Conservation (phyloP, 2,888 invertebrate species). For the Hecatera dysodea region DNA sequence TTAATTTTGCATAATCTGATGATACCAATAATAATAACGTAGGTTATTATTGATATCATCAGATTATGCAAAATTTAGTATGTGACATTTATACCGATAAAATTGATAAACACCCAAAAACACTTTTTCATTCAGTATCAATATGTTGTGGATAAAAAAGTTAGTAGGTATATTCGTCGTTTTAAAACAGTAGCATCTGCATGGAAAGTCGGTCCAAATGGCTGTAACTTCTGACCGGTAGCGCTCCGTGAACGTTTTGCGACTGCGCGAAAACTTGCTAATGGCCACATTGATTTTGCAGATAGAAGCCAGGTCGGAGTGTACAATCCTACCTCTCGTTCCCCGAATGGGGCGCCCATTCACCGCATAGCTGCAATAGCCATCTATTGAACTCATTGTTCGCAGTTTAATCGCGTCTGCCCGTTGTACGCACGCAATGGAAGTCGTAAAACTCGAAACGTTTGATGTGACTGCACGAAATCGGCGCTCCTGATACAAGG, state of each 20-base stretch:
- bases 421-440: slow-evolving; percentile 73
- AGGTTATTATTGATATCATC: slow-evolving; percentile 64
- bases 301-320: slow-evolving; percentile 90
- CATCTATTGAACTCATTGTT: slow-evolving; percentile 70
- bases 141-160: slow-evolving; percentile 16
- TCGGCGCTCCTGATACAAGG: slow-evolving; percentile 65
- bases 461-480: slow-evolving; percentile 60
- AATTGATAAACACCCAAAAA: slow-evolving; percentile 25
- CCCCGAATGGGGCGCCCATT: slow-evolving; percentile 71
- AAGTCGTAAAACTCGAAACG: slow-evolving; percentile 67
- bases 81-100: slow-evolving; percentile 48
- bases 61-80: slow-evolving; percentile 55
- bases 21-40: too few species aligned
- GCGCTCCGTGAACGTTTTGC: slow-evolving; percentile 83
- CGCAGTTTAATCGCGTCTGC: slow-evolving; percentile 57
- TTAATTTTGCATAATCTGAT: too few species aligned
- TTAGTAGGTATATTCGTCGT: slow-evolving; percentile 30
- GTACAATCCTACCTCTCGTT: slow-evolving; percentile 85
- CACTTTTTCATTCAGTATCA: slow-evolving; percentile 21
- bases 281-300: slow-evolving; percentile 91
- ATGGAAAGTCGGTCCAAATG: slow-evolving; percentile 69
- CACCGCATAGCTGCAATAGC: slow-evolving; percentile 66
- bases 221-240: slow-evolving; percentile 84
- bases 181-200: slow-evolving; percentile 71
- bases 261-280: slow-evolving; percentile 91